phyloP scores from a whole-genome alignment of 1,140 invertebrate species.

The Pachypeltis micranthus region DNA sequence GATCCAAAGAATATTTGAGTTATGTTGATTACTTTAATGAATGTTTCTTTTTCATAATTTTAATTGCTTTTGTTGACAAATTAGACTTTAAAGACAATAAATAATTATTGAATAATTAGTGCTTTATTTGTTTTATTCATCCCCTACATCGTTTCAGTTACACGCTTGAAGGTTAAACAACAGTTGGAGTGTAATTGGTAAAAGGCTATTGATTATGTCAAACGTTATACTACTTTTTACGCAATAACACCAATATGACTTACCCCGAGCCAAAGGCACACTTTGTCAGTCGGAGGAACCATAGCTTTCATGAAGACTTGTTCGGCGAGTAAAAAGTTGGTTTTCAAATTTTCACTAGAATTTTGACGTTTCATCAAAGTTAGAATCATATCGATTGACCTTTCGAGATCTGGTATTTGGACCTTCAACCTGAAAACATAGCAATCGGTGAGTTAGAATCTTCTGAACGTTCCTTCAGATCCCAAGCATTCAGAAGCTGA shows the following conservation, averaged over 20 bases:
- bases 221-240: too few species aligned
- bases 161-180: too few species aligned
- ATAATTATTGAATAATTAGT: too few species aligned
- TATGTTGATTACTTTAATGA: too few species aligned
- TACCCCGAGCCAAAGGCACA: constrained; percentile 92
- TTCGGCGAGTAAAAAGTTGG: constrained; percentile 87
- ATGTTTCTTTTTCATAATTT: too few species aligned
- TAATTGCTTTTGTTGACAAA: too few species aligned
- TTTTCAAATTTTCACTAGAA: constrained; percentile 55
- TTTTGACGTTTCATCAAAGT: constrained; percentile 72
- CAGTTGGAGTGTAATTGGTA: too few species aligned
- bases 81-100: too few species aligned
- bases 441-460: constrained; percentile 13
- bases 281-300: constrained; percentile 80
- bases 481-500: not conserved
- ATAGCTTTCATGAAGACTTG: constrained; percentile 86
- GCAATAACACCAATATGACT: constrained; percentile 23
- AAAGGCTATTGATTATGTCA: too few species aligned
- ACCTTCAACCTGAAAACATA: constrained; percentile 50
- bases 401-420: constrained; percentile 87
- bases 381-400: constrained; percentile 84
- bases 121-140: too few species aligned
- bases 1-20: too few species aligned
- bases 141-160: too few species aligned
- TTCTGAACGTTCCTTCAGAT: not conserved